phyloP scores from a whole-genome alignment of 92 coral and sea anemone genomes.

The Palythoa caribaeorum region DNA sequence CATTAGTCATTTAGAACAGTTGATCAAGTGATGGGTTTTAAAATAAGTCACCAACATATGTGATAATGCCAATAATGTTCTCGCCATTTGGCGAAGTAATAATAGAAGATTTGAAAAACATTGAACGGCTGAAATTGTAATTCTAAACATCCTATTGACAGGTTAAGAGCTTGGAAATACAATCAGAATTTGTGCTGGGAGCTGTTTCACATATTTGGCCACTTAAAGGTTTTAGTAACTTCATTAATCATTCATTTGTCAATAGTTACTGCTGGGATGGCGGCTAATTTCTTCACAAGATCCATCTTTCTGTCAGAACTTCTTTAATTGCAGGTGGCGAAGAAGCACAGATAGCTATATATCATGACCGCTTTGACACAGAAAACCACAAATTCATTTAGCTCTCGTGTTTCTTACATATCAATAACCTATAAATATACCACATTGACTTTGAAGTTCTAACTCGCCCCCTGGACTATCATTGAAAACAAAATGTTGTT shows the following conservation, averaged over 20 bases:
- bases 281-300: constrained; percentile 29
- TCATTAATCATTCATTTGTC: constrained; percentile 38
- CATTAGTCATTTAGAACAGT: constrained; percentile 33
- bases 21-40: constrained; percentile 42
- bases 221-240: constrained; percentile 5
- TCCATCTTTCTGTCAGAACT: constrained; percentile 48
- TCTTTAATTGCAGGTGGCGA: constrained; percentile 11
- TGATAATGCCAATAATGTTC: constrained; percentile 43
- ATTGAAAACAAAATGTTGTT: constrained; percentile 8
- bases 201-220: constrained; percentile 45
- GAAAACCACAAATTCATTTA: constrained; percentile 42
- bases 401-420: constrained; percentile 49
- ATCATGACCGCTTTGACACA: constrained; percentile 46
- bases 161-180: constrained; percentile 20
- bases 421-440: constrained; percentile 2
- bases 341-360: constrained; percentile 1
- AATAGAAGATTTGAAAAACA: constrained; percentile 34
- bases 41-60: constrained; percentile 48
- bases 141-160: constrained; percentile 38
- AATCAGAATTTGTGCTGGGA: constrained; percentile 42
- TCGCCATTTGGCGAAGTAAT: constrained; percentile 48
- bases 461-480: constrained; percentile 29
- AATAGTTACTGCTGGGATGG: constrained; percentile 23
- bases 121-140: constrained; percentile 20
- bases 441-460: not conserved